These are phyloP conservation scores for Phalanger gymnotis DNA, from an alignment of 2,797 vertebrate species.

Conservation along the genomic window DNA sequence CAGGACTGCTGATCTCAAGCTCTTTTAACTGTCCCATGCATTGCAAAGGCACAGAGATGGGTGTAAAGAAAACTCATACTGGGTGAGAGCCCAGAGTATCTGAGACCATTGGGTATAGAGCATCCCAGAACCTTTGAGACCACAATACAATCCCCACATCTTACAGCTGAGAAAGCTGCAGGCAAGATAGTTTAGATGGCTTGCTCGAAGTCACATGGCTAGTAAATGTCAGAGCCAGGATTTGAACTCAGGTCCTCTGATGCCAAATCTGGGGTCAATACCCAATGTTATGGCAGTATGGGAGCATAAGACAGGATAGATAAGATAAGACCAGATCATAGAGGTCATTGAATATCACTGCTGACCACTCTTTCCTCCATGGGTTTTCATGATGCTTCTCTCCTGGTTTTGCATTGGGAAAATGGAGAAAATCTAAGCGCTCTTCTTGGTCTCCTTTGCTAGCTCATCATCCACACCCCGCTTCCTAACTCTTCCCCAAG, in stretches of 20 bases:
- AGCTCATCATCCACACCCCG: not conserved
- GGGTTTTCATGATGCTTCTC: not conserved
- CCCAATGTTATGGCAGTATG: not conserved
- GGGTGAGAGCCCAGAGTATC: not conserved
- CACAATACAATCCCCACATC: not conserved
- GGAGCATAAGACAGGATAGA: not conserved
- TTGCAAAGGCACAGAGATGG: not conserved
- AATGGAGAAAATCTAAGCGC: not conserved
- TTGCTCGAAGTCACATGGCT: not conserved
- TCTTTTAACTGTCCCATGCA: not conserved
- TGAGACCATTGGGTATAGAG: not conserved
- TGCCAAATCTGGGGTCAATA: not conserved
- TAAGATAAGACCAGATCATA: not conserved
- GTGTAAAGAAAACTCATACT: not conserved
- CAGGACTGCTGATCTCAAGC: not conserved
- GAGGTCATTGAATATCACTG: not conserved
- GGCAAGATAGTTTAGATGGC: not conserved
- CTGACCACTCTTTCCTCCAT: not conserved
- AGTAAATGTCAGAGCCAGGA: not conserved
- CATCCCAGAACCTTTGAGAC: not conserved
- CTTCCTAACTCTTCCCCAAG: not conserved
- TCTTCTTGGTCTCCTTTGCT: not conserved
- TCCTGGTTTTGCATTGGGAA: not conserved
- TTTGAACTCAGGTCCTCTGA: not conserved
- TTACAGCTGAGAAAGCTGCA: not conserved